Conservation (phyloP, 2,113 vertebrate species). For the Phylloscopus trochilus region DNA sequence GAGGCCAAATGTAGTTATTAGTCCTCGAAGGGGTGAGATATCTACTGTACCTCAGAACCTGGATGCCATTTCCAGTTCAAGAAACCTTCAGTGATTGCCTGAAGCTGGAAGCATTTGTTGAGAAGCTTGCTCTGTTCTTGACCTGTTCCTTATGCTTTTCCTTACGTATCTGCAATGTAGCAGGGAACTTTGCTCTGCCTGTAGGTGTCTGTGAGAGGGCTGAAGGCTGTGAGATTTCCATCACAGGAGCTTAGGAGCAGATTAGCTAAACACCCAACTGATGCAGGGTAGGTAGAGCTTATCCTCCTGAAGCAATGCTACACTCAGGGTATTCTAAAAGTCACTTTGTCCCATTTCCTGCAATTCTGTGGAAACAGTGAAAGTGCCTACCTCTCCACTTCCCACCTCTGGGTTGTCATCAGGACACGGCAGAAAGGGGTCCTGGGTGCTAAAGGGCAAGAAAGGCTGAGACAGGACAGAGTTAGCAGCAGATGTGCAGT, state of each 20-base stretch:
- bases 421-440: background rate
- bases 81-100: background rate
- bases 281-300: background rate
- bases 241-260: background rate
- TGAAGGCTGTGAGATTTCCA: background rate
- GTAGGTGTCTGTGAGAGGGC: background rate
- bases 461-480: background rate
- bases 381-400: background rate
- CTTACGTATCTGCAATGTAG: fast-evolving
- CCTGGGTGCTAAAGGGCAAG: background rate
- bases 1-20: background rate
- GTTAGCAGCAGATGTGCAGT: background rate
- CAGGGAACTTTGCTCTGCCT: background rate
- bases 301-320: background rate
- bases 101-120: background rate
- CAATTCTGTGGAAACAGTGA: background rate
- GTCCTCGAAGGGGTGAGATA: background rate
- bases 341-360: background rate
- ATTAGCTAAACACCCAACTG: background rate
- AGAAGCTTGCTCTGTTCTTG: background rate
- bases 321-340: background rate
- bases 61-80: background rate
- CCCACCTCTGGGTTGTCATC: background rate
- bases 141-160: background rate
- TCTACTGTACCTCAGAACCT: background rate